Conservation (phyloP, 2,113 vertebrate genomes). For the Nesospiza acunhae region DNA sequence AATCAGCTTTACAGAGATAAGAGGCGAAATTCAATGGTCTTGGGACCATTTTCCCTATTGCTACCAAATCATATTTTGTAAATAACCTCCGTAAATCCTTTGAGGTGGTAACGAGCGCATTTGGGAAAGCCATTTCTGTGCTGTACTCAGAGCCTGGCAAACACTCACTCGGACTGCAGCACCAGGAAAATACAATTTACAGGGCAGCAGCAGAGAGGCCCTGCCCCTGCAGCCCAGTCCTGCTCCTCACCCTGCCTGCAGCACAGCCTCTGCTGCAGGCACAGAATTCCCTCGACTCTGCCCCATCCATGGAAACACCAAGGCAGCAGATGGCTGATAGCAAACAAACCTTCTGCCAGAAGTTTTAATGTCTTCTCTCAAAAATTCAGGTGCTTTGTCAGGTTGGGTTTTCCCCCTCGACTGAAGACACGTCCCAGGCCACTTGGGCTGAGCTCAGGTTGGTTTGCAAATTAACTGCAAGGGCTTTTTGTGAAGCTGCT, state of each 20-base stretch:
- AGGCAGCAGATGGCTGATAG: conserved; percentile 36
- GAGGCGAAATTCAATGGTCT: not conserved
- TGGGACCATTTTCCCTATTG: not conserved
- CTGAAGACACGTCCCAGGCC: not conserved
- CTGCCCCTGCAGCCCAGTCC: not conserved
- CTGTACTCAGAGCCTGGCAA: not conserved
- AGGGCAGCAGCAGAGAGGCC: not conserved
- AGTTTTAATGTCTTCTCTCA: not conserved
- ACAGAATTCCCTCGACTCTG: not conserved
- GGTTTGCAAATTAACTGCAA: not conserved
- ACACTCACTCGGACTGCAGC: not conserved
- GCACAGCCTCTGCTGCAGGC: not conserved
- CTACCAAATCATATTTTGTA: not conserved
- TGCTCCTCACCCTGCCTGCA: not conserved
- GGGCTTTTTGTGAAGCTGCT: not conserved
- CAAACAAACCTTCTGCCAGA: conserved; percentile 29
- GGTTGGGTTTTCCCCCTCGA: not conserved
- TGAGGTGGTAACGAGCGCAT: not conserved
- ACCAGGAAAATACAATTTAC: not conserved
- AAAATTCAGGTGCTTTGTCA: not conserved
- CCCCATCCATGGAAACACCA: not conserved
- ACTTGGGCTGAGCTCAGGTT: not conserved
- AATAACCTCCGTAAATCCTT: not conserved
- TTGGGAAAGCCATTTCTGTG: not conserved
- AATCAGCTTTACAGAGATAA: not conserved